phyloP scores from a whole-genome alignment of 2,113 vertebrate species.

The Rhea pennata region DNA sequence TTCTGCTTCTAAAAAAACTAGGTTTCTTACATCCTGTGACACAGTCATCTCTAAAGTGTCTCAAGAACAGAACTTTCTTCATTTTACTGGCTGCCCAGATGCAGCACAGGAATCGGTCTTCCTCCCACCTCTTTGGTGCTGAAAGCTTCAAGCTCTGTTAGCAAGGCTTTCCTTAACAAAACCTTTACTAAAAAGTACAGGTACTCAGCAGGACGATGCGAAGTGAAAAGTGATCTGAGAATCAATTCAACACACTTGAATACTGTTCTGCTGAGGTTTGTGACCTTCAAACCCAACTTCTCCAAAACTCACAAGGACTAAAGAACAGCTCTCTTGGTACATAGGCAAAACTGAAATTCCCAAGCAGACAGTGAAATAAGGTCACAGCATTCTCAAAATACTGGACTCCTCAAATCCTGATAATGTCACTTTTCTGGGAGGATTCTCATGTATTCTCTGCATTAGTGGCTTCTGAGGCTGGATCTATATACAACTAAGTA shows the following conservation, averaged over 20 bases:
- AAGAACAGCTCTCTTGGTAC: background rate
- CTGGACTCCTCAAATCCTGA: background rate
- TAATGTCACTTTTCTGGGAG: background rate
- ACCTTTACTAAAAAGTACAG: background rate
- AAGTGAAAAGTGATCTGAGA: background rate
- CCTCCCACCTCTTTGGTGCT: background rate
- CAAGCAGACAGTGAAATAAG: background rate
- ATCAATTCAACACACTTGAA: background rate
- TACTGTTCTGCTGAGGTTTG: background rate
- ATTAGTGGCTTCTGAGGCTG: background rate
- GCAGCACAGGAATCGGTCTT: background rate
- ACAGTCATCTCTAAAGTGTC: background rate
- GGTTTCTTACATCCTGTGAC: background rate
- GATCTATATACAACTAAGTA: background rate
- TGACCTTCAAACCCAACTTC: conserved; percentile 5
- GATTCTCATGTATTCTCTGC: background rate
- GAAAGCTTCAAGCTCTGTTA: background rate
- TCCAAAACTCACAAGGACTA: background rate
- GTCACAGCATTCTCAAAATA: background rate
- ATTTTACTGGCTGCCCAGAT: background rate
- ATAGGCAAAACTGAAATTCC: background rate
- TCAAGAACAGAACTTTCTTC: background rate
- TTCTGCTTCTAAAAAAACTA: background rate
- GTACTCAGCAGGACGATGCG: background rate
- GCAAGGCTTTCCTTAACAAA: background rate